These are phyloP conservation scores for Diabrotica undecimpunctata DNA, from an alignment of 1,140 invertebrate species.

Conservation along the genomic window DNA sequence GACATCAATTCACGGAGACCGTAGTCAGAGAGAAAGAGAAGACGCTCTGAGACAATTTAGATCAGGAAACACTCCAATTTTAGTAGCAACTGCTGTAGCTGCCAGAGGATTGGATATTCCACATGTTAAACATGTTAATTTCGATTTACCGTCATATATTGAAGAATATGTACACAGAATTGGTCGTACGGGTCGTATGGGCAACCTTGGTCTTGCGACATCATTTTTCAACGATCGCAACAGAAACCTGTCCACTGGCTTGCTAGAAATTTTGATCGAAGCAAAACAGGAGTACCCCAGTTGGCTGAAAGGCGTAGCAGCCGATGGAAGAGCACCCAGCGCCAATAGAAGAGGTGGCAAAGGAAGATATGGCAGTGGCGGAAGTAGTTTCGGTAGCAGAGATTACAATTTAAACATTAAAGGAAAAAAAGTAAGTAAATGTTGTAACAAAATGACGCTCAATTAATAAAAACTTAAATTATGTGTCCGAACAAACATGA, in stretches of 20 bases:
- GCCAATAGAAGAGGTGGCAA: constrained; percentile 54
- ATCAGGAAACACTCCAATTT: constrained; percentile 85
- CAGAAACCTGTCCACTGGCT: constrained; percentile 89
- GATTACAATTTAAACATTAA: too few relatives aligned
- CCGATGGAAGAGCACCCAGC: constrained; percentile 55
- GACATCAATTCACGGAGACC: constrained; percentile 98
- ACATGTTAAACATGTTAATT: constrained; percentile 96
- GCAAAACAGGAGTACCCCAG: constrained; percentile 81
- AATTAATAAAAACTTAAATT: too few relatives aligned
- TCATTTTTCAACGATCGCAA: constrained; percentile 99
- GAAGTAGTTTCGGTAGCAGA: constrained; percentile 75
- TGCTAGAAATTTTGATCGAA: constrained; percentile 90
- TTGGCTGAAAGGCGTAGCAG: constrained; percentile 55
- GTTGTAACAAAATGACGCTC: too few relatives aligned
- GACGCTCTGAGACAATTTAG: constrained; percentile 91
- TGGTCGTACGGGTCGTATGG: constrained; percentile 95
- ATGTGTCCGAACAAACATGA: too few relatives aligned
- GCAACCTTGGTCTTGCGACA: constrained; percentile 89
- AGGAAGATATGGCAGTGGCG: constrained; percentile 51
- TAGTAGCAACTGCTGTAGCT: constrained; percentile 97
- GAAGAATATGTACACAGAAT: constrained; percentile 97
- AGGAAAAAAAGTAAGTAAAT: too few relatives aligned
- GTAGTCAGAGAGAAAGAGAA: constrained; percentile 92
- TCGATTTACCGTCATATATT: constrained; percentile 92
- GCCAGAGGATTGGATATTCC: constrained; percentile 97